Conservation (phyloP, 2,888 invertebrate species). For the Tyria jacobaeae region DNA sequence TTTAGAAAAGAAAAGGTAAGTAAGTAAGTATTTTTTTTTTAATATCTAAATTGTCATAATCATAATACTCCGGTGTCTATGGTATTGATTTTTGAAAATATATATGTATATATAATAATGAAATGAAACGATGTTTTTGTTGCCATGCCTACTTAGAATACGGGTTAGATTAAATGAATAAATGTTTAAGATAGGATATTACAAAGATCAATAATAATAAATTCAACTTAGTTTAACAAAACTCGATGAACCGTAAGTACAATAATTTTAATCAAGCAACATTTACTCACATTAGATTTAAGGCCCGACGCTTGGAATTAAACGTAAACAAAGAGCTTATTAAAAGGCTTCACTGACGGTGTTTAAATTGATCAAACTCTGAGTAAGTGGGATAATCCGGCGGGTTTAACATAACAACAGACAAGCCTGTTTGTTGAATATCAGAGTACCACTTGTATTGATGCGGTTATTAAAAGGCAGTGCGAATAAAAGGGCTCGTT, state of each 20-base stretch:
- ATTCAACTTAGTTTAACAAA: conserved; percentile 8
- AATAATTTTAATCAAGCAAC: conserved; percentile 48
- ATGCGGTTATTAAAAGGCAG: conserved; percentile 32
- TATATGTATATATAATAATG: too few species aligned
- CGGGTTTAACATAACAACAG: conserved; percentile 56
- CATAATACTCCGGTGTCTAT: not conserved
- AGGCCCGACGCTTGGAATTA: conserved; percentile 51
- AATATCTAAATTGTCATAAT: too few species aligned
- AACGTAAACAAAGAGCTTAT: conserved; percentile 66
- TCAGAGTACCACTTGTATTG: conserved; percentile 46
- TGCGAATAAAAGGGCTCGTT: conserved; percentile 35
- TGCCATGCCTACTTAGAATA: not conserved
- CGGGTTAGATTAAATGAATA: not conserved
- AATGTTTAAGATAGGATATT: not conserved
- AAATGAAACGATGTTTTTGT: not conserved
- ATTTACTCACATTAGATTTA: conserved; percentile 52
- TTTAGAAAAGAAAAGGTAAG: too few species aligned
- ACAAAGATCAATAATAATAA: not conserved
- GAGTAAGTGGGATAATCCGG: conserved; percentile 65
- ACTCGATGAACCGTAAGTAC: conserved; percentile 24
- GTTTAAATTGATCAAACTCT: conserved; percentile 69
- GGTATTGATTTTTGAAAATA: not conserved
- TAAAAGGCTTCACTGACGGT: conserved; percentile 60
- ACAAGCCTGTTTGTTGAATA: conserved; percentile 49
- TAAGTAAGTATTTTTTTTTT: too few species aligned